phyloP scores from a whole-genome alignment of 1,140 invertebrate species.

The Amyelois transitella region DNA sequence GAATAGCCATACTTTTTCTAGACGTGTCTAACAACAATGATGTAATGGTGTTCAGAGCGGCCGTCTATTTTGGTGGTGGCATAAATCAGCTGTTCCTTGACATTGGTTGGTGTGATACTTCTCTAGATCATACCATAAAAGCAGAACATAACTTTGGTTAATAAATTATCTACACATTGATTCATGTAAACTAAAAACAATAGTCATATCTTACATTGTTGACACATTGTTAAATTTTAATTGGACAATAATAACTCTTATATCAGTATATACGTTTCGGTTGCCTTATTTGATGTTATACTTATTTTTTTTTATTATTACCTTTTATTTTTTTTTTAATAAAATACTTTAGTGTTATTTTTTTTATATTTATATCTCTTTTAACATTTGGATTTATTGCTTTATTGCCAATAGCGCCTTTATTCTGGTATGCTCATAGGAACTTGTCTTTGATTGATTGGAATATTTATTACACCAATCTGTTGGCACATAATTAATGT shows the following conservation, averaged over 20 bases:
- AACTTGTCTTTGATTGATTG: background rate
- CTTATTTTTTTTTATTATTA: too few species aligned
- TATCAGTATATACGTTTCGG: too few species aligned
- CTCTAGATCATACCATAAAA: too few species aligned
- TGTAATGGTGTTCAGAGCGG: background rate
- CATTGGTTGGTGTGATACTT: conserved; percentile 25
- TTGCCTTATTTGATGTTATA: too few species aligned
- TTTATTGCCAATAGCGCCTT: background rate
- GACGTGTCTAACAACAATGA: background rate
- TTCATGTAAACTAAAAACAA: background rate
- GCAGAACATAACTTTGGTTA: too few species aligned
- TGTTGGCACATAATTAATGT: background rate
- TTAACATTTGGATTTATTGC: too few species aligned
- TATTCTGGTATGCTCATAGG: background rate
- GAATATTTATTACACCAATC: background rate
- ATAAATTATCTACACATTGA: too few species aligned
- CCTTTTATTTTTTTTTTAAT: too few species aligned
- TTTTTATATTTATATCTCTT: background rate
- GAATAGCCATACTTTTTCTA: background rate
- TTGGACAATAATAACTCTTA: too few species aligned
- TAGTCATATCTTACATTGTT: background rate
- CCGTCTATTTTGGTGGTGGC: conserved; percentile 18
- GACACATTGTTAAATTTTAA: too few species aligned
- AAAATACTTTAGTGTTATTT: too few species aligned
- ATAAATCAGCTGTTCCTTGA: conserved; percentile 28